Percentiles rank a stretch among this genome's conserved stretches.
phyloP scores from a whole-genome alignment of 2,797 vertebrate species.

The Orientallactaga sibirica region DNA sequence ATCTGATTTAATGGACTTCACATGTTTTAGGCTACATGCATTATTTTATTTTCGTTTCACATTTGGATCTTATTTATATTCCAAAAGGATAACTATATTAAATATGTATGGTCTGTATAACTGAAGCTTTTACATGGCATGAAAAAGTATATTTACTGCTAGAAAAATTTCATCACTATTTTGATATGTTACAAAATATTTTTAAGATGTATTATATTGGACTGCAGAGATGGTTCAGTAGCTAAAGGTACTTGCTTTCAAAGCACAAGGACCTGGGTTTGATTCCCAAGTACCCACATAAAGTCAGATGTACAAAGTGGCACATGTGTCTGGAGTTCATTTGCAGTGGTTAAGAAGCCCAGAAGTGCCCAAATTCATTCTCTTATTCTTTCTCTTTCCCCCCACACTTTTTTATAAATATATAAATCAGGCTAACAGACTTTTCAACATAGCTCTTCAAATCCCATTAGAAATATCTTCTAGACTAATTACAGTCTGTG shows the following conservation, averaged over 20 bases:
- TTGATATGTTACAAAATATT: not conserved
- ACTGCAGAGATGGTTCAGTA: no score
- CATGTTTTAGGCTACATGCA: not conserved
- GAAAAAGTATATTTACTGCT: not conserved
- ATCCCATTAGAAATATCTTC: not conserved
- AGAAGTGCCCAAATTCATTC: no score
- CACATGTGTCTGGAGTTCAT: no score
- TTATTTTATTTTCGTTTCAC: slow-evolving; percentile 5
- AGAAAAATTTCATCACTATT: not conserved
- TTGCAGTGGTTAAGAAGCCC: no score
- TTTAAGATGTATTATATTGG: not conserved
- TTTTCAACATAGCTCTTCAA: not conserved
- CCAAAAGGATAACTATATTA: not conserved
- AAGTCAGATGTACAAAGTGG: no score
- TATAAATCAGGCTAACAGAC: not conserved
- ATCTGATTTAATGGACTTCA: not conserved
- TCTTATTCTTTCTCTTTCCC: no score
- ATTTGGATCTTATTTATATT: not conserved
- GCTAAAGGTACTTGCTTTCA: no score
- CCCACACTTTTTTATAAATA: no score
- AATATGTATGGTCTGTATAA: not conserved
- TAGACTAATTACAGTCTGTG: not conserved
- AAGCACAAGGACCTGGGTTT: no score
- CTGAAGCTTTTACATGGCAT: not conserved
- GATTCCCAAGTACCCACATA: no score